A percentile compares a stretch with the other conserved stretches of the same genome.
Conservation (phyloP, 2,888 invertebrate species). For the Caenorhabditis sulstoni region DNA sequence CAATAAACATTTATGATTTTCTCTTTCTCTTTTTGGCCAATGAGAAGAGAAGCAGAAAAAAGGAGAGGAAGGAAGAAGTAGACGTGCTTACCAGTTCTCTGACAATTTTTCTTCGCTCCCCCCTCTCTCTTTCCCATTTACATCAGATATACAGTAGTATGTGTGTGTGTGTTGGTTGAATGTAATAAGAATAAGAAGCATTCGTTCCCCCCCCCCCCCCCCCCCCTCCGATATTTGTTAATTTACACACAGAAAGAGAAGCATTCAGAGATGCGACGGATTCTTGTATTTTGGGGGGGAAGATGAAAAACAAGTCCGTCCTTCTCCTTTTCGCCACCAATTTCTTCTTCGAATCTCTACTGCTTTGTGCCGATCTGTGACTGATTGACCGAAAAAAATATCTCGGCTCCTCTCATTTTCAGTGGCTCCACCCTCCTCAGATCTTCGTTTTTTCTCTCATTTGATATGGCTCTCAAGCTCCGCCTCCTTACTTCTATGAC, state of each 20-base stretch:
- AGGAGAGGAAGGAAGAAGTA: not conserved
- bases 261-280: conserved; percentile 12
- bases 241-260: conserved; percentile 45
- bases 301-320: conserved; percentile 21
- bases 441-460: too few relatives aligned
- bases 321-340: not conserved
- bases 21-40: conserved; percentile 17
- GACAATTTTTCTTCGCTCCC: conserved; percentile 36
- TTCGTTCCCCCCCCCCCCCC: not conserved
- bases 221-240: conserved; percentile 40
- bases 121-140: conserved; percentile 41
- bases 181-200: conserved; percentile 33
- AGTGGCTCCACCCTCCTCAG: too few relatives aligned
- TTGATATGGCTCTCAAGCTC: too few relatives aligned
- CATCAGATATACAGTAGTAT: conserved; percentile 47
- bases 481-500: too few relatives aligned
- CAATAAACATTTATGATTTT: conserved; percentile 50
- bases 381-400: too few relatives aligned
- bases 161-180: conserved; percentile 19
- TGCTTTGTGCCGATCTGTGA: not conserved
- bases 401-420: too few relatives aligned
- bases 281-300: conserved; percentile 39
- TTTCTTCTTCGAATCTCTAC: not conserved
- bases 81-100: conserved; percentile 41
- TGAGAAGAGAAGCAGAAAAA: conserved; percentile 21